Evolutionary conservation across 2,888 invertebrate species (phyloP), one percentile per base, ranked within the genome.

Genomic region (Microchrysa polita): DNA sequence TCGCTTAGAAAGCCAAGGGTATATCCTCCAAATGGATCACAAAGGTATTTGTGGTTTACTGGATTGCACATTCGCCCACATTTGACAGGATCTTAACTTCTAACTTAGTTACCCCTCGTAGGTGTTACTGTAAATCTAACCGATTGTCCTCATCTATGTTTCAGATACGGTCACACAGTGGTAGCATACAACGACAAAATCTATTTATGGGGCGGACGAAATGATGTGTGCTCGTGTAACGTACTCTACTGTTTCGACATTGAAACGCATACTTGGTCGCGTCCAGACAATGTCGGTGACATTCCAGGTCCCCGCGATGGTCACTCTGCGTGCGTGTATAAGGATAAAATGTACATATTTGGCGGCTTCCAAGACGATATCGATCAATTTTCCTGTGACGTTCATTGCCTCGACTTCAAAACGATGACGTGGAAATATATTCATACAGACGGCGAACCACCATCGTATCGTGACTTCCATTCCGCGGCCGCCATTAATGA

Each of bases 181-280:
- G 93, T 95, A 1, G 90, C 91, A 0, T 92, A 93, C 82, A 88
- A 89, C 52, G 89, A 92, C 60, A 91, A 90, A 83, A 88, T 89
- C 16, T 85, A 92, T 81, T 89, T 97, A 79, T 97, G 96, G 95
- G 97, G 97, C 67, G 97, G 97, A 1, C 88, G 96, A 77, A 96
- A 96, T 83, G 96, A 97, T 83, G 89, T 89, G 78, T 79, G 81
- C 48, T 79, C 94, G 5, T 95, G 94, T 84, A 92, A 93, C 79
- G 89, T 88, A 23, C 86, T 97, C 0, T 95, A 91, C 80, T 91
- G 92, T 80, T 97, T 94, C 82, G 91, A 96, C 83, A 91, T 93
- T 10, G 88, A 87, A 78, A 90, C 87, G 73, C 85, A 89, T 44
- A 87, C 87, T 79, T 94, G 93, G 93, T 88, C 87, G 18, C 87